A percentile compares a stretch with the other conserved stretches of the same genome.
Evolutionary conservation across 2,888 invertebrate genomes (phyloP).

Genomic region (Schizotus pectinicornis): DNA sequence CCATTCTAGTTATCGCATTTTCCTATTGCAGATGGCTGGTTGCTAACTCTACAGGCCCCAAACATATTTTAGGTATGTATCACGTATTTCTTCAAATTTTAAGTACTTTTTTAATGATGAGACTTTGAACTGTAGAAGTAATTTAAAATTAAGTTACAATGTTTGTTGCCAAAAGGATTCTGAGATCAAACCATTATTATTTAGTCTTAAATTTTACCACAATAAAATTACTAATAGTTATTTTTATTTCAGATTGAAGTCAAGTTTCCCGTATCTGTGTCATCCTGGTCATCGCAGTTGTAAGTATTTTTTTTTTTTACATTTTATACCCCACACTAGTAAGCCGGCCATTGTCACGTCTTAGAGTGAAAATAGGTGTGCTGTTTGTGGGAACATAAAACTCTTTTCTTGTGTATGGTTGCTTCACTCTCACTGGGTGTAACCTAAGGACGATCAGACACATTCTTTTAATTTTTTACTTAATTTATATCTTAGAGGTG

Average conservation of each 20-base stretch:
- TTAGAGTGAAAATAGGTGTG: slow-evolving; percentile 46
- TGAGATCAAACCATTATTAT: slow-evolving; percentile 28
- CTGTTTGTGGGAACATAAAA: slow-evolving; percentile 53
- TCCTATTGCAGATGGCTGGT: slow-evolving; percentile 11
- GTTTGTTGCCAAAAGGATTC: slow-evolving; percentile 45
- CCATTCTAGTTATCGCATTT: too few species aligned
- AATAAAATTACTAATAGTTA: too few species aligned
- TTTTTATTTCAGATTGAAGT: too few species aligned
- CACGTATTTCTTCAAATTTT: background rate
- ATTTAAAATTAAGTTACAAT: slow-evolving; percentile 32
- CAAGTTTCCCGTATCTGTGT: too few species aligned
- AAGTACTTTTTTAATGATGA: background rate
- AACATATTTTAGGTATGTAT: background rate
- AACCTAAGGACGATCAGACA: slow-evolving; percentile 51
- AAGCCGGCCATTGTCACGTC: slow-evolving; percentile 51
- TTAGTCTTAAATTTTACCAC: slow-evolving; percentile 2
- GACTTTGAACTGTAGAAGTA: slow-evolving; percentile 7
- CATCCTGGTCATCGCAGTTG: too few species aligned
- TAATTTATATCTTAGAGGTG: too few species aligned
- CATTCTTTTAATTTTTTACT: slow-evolving; percentile 30
- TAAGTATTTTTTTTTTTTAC: background rate
- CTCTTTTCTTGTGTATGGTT: slow-evolving; percentile 52
- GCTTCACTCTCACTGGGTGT: slow-evolving; percentile 33
- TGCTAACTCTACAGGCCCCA: too few species aligned
- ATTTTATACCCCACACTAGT: slow-evolving; percentile 48